These are phyloP conservation scores for Sussaba pulchella DNA, from an alignment of 2,888 invertebrate species.

Conservation along the genomic window DNA sequence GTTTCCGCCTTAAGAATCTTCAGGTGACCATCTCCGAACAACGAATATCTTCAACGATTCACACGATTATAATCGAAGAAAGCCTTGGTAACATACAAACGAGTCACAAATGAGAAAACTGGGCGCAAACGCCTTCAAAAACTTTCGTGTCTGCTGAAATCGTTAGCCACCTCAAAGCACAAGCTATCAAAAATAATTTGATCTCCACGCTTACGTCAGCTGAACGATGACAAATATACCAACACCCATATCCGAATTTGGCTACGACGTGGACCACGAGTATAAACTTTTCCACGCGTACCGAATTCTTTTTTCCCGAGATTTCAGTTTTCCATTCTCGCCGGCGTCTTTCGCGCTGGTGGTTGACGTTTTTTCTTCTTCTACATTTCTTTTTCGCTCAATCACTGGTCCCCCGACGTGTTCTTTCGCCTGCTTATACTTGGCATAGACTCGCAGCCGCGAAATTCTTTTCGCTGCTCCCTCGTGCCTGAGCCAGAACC, in stretches of 20 bases:
- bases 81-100: too few species aligned
- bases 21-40: too few species aligned
- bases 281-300: not conserved
- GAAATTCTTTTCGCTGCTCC: constrained; percentile 65
- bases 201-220: not conserved
- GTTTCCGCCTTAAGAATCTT: too few species aligned
- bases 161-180: too few species aligned
- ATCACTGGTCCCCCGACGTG: constrained; percentile 15
- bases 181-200: not conserved
- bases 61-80: too few species aligned
- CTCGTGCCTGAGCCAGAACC: constrained; percentile 71
- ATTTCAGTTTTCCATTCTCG: constrained; percentile 3
- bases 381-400: not conserved
- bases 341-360: constrained; percentile 4
- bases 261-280: not conserved
- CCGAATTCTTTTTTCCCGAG: not conserved
- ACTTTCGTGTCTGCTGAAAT: too few species aligned
- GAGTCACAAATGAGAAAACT: too few species aligned
- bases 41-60: too few species aligned
- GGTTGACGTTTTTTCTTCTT: constrained; percentile 1
- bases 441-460: constrained; percentile 63
- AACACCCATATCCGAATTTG: not conserved
- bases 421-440: constrained; percentile 47
- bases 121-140: too few species aligned
- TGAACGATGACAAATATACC: not conserved